These are phyloP conservation scores for Torymus aiolomorphi DNA, from an alignment of 2,888 invertebrate species.

Conservation along the genomic window DNA sequence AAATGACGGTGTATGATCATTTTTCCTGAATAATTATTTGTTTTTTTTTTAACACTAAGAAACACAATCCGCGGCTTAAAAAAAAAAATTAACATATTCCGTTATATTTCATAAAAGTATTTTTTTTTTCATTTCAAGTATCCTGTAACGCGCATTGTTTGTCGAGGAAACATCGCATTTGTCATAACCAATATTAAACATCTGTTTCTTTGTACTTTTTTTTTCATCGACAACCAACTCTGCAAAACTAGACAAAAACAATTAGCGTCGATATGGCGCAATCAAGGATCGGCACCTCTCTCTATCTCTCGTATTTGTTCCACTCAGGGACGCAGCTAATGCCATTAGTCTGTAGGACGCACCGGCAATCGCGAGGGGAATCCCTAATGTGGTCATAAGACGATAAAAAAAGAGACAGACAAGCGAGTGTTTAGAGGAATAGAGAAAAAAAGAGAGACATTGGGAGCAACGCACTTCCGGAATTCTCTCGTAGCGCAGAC, in stretches of 20 bases:
- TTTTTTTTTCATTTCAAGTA: too few relatives aligned
- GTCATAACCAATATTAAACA: too few relatives aligned
- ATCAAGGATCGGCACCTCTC: neutral
- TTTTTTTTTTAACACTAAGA: neutral
- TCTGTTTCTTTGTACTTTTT: too few relatives aligned
- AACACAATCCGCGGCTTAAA: too few relatives aligned
- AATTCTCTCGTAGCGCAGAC: slow-evolving; percentile 82
- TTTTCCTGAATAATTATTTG: too few relatives aligned
- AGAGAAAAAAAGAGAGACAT: neutral
- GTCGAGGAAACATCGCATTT: too few relatives aligned
- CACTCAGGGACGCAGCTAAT: slow-evolving; percentile 6
- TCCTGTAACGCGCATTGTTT: too few relatives aligned
- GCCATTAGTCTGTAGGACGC: neutral
- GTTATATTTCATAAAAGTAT: too few relatives aligned
- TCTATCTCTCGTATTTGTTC: neutral
- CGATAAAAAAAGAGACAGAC: neutral
- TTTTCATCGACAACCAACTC: too few relatives aligned
- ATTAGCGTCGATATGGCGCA: slow-evolving; percentile 6
- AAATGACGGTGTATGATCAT: too few relatives aligned
- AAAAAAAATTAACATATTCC: too few relatives aligned
- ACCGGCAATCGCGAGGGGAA: neutral
- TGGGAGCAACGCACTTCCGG: slow-evolving; percentile 78
- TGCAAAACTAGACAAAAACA: neutral
- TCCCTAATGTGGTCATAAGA: neutral
- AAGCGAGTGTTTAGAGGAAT: too few relatives aligned